Conservation (phyloP, 2,888 invertebrate genomes). For the Pristionchus arcanus region DNA sequence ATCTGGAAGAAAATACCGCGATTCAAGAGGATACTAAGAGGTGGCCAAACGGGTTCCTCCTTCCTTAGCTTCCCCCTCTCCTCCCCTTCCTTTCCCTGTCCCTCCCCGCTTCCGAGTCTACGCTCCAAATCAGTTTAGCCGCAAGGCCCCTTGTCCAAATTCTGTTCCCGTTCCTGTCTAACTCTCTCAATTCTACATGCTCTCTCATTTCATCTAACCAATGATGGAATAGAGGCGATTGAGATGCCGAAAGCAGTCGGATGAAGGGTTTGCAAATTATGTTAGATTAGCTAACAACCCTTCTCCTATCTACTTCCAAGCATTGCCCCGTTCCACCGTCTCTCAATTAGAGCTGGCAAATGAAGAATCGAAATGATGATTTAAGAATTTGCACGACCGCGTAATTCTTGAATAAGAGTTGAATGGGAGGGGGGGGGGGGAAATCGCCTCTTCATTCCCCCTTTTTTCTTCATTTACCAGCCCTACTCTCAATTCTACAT, state of each 20-base stretch:
- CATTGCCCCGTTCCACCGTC: too few relatives aligned
- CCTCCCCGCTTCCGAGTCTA: conserved; percentile 1
- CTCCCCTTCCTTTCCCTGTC: neutral
- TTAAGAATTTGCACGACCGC: too few relatives aligned
- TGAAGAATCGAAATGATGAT: too few relatives aligned
- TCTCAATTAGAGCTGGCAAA: too few relatives aligned
- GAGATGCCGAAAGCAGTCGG: too few relatives aligned
- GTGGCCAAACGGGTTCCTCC: neutral
- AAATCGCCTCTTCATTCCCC: too few relatives aligned
- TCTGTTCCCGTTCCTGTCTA: neutral
- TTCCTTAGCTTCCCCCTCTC: neutral
- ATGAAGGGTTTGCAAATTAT: neutral
- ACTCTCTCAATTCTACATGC: neutral
- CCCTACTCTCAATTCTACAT: neutral
- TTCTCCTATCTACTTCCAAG: too few relatives aligned
- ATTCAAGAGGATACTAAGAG: neutral
- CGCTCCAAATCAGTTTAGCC: conserved; percentile 27
- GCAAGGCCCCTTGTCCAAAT: neutral
- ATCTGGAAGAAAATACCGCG: neutral
- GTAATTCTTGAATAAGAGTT: too few relatives aligned
- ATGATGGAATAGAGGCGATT: too few relatives aligned
- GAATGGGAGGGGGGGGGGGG: too few relatives aligned
- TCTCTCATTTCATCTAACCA: neutral
- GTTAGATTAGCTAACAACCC: neutral
- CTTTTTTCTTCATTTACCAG: too few relatives aligned